phyloP scores from a whole-genome alignment of 2,888 invertebrate genomes.

The Rhabditophanes sp. region DNA sequence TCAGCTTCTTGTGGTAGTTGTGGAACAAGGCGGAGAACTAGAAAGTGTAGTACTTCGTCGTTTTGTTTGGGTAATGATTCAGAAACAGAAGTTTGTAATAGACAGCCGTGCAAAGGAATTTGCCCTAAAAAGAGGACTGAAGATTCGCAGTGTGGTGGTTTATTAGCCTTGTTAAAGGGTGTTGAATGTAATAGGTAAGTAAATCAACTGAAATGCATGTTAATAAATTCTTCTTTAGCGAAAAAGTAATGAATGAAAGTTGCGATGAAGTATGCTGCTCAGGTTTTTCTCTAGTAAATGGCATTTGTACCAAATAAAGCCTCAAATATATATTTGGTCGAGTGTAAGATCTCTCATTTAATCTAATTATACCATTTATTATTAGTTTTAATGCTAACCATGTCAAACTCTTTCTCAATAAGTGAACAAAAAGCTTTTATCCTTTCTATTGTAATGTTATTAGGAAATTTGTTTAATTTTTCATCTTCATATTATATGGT shows the following conservation, averaged over 20 bases:
- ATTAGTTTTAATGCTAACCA: no score
- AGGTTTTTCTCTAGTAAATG: conserved; percentile 27
- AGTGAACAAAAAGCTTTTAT: no score
- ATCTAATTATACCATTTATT: no score
- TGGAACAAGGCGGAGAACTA: conserved; percentile 30
- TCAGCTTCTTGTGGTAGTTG: conserved; percentile 41
- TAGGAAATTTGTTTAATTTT: no score
- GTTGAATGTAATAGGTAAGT: conserved; percentile 29
- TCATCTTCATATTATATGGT: no score
- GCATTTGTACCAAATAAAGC: conserved; percentile 19
- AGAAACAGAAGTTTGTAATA: conserved; percentile 39
- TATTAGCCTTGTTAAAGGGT: conserved; percentile 32
- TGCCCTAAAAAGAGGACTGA: conserved; percentile 30
- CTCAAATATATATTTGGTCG: no score
- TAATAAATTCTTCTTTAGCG: conserved; percentile 20
- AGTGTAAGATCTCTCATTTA: no score
- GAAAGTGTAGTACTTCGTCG: conserved; percentile 26
- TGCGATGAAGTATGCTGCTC: conserved; percentile 40
- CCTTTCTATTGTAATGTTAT: no score
- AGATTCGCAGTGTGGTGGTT: conserved; percentile 35
- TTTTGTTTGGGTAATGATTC: conserved; percentile 36
- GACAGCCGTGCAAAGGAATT: conserved; percentile 34
- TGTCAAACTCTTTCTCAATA: no score
- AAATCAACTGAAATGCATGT: no score
- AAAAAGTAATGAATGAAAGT: conserved; percentile 28